These are phyloP conservation scores for Trichonephila clavata DNA, from an alignment of 1,140 invertebrate species.

Conservation along the genomic window DNA sequence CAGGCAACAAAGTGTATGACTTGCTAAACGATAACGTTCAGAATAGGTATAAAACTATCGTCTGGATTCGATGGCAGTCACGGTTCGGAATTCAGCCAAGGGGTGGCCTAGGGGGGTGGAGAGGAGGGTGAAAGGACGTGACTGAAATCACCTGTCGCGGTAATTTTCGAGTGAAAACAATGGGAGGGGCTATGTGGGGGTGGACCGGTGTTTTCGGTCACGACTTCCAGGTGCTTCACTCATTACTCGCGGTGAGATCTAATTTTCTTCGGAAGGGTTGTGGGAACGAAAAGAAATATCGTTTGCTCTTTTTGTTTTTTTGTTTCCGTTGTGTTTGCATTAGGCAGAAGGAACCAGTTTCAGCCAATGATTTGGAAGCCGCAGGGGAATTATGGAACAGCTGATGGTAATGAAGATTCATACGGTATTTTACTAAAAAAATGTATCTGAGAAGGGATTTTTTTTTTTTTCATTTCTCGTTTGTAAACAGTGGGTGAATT, in stretches of 20 bases:
- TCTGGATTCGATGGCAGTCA: too few relatives aligned
- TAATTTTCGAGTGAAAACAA: constrained; percentile 7
- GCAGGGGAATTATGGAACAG: background rate
- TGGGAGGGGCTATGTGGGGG: constrained; percentile 7
- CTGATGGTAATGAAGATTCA: background rate
- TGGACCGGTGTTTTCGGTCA: constrained; percentile 43
- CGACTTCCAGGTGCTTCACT: constrained; percentile 31
- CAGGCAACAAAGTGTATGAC: background rate
- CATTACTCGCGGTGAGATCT: constrained; percentile 5
- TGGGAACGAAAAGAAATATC: constrained; percentile 3
- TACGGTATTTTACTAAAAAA: too few relatives aligned
- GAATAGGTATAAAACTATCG: too few relatives aligned
- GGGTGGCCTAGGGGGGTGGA: background rate
- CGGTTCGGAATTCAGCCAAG: background rate
- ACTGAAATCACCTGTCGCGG: constrained; percentile 35
- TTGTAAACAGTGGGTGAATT: background rate
- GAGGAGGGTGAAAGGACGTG: constrained; percentile 9
- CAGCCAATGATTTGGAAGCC: background rate
- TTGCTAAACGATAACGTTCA: too few relatives aligned
- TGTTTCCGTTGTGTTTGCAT: background rate
- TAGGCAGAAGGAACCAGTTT: background rate
- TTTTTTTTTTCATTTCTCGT: too few relatives aligned
- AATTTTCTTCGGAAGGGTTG: constrained; percentile 2
- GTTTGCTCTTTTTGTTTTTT: background rate
- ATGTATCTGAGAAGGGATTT: too few relatives aligned